Evolutionary conservation across 1,140 invertebrate genomes (phyloP).

Genomic region (Neodiprion pinetum): DNA sequence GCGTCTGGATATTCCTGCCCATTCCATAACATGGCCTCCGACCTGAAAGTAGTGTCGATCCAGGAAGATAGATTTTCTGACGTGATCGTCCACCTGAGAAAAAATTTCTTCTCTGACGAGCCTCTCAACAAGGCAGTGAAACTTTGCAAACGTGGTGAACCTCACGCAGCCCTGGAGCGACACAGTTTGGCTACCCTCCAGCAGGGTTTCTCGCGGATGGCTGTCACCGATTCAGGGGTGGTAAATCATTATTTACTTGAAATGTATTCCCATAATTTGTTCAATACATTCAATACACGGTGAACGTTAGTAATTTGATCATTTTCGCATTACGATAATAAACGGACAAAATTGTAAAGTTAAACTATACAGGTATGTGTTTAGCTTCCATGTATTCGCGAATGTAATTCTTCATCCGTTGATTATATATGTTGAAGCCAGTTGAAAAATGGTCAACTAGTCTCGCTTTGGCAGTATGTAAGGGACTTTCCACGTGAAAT

Average conservation of each 20-base stretch:
- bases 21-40: conserved; percentile 44
- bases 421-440: no score
- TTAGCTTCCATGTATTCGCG: no score
- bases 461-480: no score
- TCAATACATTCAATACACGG: background rate
- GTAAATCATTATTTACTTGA: conserved; percentile 54
- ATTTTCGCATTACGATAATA: conserved; percentile 23
- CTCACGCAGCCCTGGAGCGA: conserved; percentile 75
- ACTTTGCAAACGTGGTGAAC: conserved; percentile 70
- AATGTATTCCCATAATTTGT: conserved; percentile 7
- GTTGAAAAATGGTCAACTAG: no score
- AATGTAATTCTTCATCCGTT: no score
- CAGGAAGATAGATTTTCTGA: conserved; percentile 62
- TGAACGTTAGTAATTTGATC: conserved; percentile 17
- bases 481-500: no score
- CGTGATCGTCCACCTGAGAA: conserved; percentile 73
- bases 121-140: conserved; percentile 79
- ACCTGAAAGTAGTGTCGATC: conserved; percentile 52
- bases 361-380: no score
- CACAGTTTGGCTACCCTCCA: conserved; percentile 73
- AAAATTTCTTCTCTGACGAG: conserved; percentile 81
- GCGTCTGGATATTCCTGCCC: conserved; percentile 14
- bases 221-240: conserved; percentile 65
- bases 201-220: conserved; percentile 77
- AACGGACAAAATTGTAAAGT: background rate